phyloP scores from a whole-genome alignment of 2,888 invertebrate genomes.

The Rhabditophanes sp. region DNA sequence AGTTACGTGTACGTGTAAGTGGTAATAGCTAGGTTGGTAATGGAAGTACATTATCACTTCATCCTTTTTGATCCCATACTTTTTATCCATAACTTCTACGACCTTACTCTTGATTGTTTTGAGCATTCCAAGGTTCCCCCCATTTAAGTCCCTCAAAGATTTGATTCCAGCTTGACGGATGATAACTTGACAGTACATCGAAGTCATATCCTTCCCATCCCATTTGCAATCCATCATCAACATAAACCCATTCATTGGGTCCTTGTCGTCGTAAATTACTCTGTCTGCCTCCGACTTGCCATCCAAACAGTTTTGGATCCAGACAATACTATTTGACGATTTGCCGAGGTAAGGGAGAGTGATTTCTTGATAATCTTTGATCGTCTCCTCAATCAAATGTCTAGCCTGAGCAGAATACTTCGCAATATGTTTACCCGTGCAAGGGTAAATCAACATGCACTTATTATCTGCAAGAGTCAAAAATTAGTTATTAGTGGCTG shows the following conservation, averaged over 20 bases:
- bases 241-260: conserved; percentile 66
- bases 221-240: conserved; percentile 86
- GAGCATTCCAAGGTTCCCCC: conserved; percentile 62
- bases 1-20: conserved; percentile 16
- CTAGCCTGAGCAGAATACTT: conserved; percentile 64
- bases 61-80: conserved; percentile 56
- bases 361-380: conserved; percentile 61
- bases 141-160: conserved; percentile 57
- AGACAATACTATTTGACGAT: conserved; percentile 53
- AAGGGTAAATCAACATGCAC: conserved; percentile 75
- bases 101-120: conserved; percentile 64
- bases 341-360: conserved; percentile 60
- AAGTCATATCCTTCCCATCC: conserved; percentile 63
- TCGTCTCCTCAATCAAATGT: conserved; percentile 67
- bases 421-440: conserved; percentile 72
- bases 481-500: background rate
- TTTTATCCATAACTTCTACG: conserved; percentile 60
- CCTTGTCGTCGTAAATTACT: conserved; percentile 64
- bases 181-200: conserved; percentile 70
- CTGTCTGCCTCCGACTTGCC: conserved; percentile 75
- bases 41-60: conserved; percentile 49
- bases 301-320: conserved; percentile 88
- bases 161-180: conserved; percentile 59
- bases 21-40: conserved; percentile 20
- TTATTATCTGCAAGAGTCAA: conserved; percentile 57